A percentile compares a stretch with the other conserved stretches of the same genome.
Evolutionary conservation across 2,113 vertebrate genomes (phyloP).

Genomic region (Lepisosteus oculatus): DNA sequence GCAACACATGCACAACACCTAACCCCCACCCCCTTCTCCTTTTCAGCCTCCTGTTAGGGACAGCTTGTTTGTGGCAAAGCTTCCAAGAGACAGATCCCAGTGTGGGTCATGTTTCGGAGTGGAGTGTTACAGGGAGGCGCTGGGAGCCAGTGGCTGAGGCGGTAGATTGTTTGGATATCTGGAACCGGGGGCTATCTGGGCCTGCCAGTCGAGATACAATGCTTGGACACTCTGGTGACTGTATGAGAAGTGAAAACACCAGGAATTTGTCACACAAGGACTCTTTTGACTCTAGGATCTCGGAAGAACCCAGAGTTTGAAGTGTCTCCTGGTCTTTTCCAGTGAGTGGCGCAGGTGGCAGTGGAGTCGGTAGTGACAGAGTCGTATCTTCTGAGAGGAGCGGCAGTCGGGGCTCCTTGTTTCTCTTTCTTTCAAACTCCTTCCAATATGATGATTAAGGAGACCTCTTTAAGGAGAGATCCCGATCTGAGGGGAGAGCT

Average conservation of each 20-base stretch:
- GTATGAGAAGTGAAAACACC: constrained; percentile 54
- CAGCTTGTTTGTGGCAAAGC: constrained; percentile 71
- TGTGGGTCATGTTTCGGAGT: constrained; percentile 83
- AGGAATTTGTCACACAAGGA: constrained; percentile 38
- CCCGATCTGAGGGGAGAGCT: constrained; percentile 95
- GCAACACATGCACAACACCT: constrained; percentile 52
- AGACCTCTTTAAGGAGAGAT: constrained; percentile 89
- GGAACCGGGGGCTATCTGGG: constrained; percentile 46
- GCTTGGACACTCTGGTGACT: constrained; percentile 52
- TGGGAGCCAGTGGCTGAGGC: constrained; percentile 70
- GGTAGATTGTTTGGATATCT: constrained; percentile 67
- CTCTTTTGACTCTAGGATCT: constrained; percentile 10
- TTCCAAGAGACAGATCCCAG: constrained; percentile 70
- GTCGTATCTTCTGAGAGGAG: constrained; percentile 25
- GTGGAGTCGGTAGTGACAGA: constrained; percentile 26
- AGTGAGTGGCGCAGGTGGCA: constrained; percentile 10
- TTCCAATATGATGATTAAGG: constrained; percentile 96
- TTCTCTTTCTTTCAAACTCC: constrained; percentile 27
- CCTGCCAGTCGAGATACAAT: constrained; percentile 55
- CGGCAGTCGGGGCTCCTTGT: constrained; percentile 4
- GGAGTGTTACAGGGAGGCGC: constrained; percentile 64
- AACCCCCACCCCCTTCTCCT: constrained; percentile 45
- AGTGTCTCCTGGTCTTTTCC: neutral
- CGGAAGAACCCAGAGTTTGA: constrained; percentile 14
- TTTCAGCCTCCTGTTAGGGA: constrained; percentile 53